Percentiles rank a stretch among this genome's conserved stretches.
Conservation (phyloP, 1,140 invertebrate genomes). For the Drosophila chauvacae region DNA sequence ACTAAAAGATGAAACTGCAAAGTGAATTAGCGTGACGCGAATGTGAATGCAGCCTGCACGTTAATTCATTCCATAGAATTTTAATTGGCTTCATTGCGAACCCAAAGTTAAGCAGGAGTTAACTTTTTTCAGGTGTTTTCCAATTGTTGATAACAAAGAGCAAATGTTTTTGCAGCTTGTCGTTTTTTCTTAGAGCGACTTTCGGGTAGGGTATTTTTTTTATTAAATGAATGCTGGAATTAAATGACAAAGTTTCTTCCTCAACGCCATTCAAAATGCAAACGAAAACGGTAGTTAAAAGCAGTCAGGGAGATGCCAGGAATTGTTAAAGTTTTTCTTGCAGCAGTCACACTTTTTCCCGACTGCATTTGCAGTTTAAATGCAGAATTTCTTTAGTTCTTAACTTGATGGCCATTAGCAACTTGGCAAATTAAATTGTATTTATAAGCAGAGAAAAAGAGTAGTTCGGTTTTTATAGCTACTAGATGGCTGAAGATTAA, state of each 20-base stretch:
- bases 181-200: not conserved
- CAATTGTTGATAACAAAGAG: constrained; percentile 43
- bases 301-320: constrained; percentile 3
- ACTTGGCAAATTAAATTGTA: constrained; percentile 1
- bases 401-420: constrained; percentile 2
- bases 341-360: not conserved
- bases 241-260: constrained; percentile 28
- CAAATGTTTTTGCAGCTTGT: constrained; percentile 29
- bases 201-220: constrained; percentile 7
- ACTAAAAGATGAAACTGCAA: constrained; percentile 63
- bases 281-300: constrained; percentile 13
- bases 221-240: constrained; percentile 10
- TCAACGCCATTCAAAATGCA: constrained; percentile 30
- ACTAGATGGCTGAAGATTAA: not conserved
- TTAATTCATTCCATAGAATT: constrained; percentile 50
- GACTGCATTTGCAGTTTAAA: constrained; percentile 15
- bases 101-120: constrained; percentile 41
- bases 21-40: constrained; percentile 63
- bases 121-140: constrained; percentile 45
- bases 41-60: constrained; percentile 36
- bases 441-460: not conserved
- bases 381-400: constrained; percentile 14
- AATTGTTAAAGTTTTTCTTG: constrained; percentile 16
- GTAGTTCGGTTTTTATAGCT: not conserved
- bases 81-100: constrained; percentile 44